Percentiles rank a stretch among this genome's conserved stretches.
Evolutionary conservation across 1,140 invertebrate genomes (phyloP).

Genomic region (Platyscapa corneri): DNA sequence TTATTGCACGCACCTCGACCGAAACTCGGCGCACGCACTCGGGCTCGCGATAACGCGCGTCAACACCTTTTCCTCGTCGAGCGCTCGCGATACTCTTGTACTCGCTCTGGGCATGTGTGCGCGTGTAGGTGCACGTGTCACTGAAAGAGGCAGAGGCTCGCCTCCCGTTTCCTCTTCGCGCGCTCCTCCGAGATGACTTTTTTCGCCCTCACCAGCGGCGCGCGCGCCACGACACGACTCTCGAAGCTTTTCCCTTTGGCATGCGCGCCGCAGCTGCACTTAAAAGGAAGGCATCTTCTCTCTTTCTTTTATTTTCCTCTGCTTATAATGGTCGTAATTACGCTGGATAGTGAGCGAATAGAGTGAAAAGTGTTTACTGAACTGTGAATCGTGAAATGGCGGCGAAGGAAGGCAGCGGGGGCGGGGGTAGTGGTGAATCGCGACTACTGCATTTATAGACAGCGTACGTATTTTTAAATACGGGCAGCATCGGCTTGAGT

Average conservation of each 20-base stretch:
- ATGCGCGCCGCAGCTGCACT: not conserved
- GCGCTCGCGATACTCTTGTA: not conserved
- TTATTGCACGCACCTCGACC: not conserved
- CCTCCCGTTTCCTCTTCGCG: too few relatives aligned
- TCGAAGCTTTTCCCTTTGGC: not conserved
- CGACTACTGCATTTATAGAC: slow-evolving; percentile 9
- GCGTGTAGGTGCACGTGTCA: too few relatives aligned
- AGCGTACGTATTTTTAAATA: not conserved
- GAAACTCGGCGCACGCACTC: not conserved
- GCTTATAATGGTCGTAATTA: slow-evolving; percentile 33
- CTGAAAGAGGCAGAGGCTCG: too few relatives aligned
- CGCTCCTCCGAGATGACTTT: not conserved
- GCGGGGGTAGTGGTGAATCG: not conserved
- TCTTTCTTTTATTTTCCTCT: not conserved
- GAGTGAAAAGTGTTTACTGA: slow-evolving; percentile 42
- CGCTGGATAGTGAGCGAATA: not conserved
- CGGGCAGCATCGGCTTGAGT: not conserved
- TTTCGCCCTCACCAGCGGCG: not conserved
- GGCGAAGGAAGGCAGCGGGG: not conserved
- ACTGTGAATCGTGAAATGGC: slow-evolving; percentile 17
- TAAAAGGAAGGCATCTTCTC: not conserved
- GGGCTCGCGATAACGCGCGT: too few relatives aligned
- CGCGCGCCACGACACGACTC: not conserved
- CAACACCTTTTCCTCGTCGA: not conserved
- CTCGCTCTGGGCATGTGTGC: too few relatives aligned